Conservation (phyloP, 2,797 vertebrate genomes). For the Brachymystax lenok region DNA sequence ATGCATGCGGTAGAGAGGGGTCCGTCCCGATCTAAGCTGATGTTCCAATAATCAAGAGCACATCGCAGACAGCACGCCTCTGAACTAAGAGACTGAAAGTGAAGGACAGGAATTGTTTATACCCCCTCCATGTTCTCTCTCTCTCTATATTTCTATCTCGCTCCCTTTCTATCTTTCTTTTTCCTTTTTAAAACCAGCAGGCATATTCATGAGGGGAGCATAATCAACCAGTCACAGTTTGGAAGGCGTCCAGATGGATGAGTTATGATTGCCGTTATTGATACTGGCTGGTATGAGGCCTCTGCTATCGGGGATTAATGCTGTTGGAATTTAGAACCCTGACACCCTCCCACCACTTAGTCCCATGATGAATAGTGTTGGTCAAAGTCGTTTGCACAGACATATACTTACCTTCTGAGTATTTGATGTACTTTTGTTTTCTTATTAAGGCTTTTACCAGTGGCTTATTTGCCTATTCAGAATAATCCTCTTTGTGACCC, state of each 20-base stretch:
- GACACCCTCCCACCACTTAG: constrained; percentile 79
- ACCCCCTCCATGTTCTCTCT: background rate
- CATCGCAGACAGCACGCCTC: constrained; percentile 14
- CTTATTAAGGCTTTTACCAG: constrained; percentile 74
- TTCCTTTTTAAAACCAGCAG: constrained; percentile 58
- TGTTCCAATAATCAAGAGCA: constrained; percentile 49
- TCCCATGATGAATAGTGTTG: constrained; percentile 76
- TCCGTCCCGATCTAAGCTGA: constrained; percentile 42
- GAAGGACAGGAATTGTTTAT: no score
- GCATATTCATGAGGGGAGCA: constrained; percentile 76
- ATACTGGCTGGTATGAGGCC: constrained; percentile 73
- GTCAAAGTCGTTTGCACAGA: constrained; percentile 75
- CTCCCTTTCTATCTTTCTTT: constrained; percentile 51
- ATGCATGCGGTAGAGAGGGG: constrained; percentile 12
- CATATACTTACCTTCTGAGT: constrained; percentile 68
- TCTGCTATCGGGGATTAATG: constrained; percentile 76
- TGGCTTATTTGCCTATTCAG: constrained; percentile 78
- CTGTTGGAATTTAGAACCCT: constrained; percentile 75
- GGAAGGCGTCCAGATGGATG: constrained; percentile 76
- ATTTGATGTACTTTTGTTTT: constrained; percentile 76
- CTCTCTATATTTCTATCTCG: constrained; percentile 34
- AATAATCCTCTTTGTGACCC: constrained; percentile 78
- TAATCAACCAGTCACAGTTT: constrained; percentile 75
- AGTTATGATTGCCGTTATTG: constrained; percentile 79
- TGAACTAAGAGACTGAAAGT: background rate